Conservation (phyloP, 2,113 vertebrate genomes). For the Embiotoca jacksoni region DNA sequence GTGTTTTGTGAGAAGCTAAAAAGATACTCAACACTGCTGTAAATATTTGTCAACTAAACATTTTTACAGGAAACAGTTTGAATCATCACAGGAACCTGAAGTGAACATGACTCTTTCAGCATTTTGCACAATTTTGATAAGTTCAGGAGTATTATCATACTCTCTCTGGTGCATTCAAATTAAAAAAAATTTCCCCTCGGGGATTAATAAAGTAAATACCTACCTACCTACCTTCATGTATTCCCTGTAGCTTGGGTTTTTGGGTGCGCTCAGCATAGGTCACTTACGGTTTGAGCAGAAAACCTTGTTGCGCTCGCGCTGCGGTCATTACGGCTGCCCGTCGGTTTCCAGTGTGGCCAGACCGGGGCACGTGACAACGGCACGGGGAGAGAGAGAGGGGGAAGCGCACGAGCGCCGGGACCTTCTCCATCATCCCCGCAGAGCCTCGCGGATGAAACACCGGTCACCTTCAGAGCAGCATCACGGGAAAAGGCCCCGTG, state of each 20-base stretch:
- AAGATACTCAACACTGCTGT: too few species aligned
- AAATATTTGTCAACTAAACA: too few species aligned
- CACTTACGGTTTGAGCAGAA: slow-evolving; percentile 7
- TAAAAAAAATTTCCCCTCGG: too few species aligned
- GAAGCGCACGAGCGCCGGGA: background rate
- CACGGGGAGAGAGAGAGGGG: background rate
- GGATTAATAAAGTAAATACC: too few species aligned
- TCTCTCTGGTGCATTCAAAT: too few species aligned
- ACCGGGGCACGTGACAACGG: slow-evolving; percentile 49
- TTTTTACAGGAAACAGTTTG: too few species aligned
- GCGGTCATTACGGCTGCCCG: slow-evolving; percentile 22
- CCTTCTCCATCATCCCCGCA: background rate
- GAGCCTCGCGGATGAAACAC: slow-evolving; percentile 67
- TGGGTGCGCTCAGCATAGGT: background rate
- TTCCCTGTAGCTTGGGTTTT: background rate
- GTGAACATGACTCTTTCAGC: too few species aligned
- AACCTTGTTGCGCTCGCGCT: background rate
- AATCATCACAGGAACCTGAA: too few species aligned
- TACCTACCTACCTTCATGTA: too few species aligned
- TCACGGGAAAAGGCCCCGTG: slow-evolving; percentile 64
- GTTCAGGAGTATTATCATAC: too few species aligned
- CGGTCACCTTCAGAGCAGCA: slow-evolving; percentile 70
- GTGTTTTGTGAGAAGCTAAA: too few species aligned
- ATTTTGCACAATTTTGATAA: too few species aligned
- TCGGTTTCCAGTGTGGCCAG: background rate